Percentiles rank a stretch among this genome's conserved stretches.
Conservation (phyloP, 1,140 invertebrate genomes). For the Agrypnia vestita region DNA sequence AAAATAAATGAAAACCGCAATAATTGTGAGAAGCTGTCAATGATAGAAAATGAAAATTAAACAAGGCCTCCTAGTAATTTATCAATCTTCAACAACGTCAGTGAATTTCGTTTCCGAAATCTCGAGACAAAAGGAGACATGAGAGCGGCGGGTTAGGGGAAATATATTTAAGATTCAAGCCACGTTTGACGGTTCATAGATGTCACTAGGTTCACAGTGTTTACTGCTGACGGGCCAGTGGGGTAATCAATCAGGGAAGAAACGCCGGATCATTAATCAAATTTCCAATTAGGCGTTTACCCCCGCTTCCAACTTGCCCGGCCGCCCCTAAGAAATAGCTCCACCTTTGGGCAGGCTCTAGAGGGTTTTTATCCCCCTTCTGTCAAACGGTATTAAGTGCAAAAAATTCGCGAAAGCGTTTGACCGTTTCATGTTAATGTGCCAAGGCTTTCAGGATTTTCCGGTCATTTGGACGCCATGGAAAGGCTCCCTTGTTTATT, state of each 20-base stretch:
- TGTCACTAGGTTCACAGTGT: constrained; percentile 38
- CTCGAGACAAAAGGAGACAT: constrained; percentile 7
- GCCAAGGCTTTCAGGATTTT: too few relatives aligned
- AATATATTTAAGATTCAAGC: constrained; percentile 39
- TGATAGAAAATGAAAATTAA: constrained; percentile 23
- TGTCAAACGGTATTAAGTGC: neutral
- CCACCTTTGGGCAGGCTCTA: neutral
- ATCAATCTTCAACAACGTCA: constrained; percentile 1
- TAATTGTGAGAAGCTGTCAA: constrained; percentile 4
- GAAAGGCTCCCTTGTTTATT: too few relatives aligned
- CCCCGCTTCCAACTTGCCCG: neutral
- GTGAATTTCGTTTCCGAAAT: constrained; percentile 11
- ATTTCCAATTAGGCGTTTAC: constrained; percentile 32
- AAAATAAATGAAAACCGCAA: too few relatives aligned
- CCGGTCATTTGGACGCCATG: too few relatives aligned
- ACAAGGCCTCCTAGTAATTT: constrained; percentile 1
- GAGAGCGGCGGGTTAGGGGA: neutral
- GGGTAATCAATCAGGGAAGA: constrained; percentile 28
- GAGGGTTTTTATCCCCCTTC: constrained; percentile 14
- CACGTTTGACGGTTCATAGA: constrained; percentile 41
- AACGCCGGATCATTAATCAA: constrained; percentile 33
- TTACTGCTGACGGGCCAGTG: constrained; percentile 16
- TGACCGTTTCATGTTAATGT: neutral
- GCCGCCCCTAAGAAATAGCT: neutral
- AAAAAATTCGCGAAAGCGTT: neutral